Percentiles rank a stretch among this genome's conserved stretches.
Conservation (phyloP, 2,113 vertebrate genomes). For the Oryzias melastigma region DNA sequence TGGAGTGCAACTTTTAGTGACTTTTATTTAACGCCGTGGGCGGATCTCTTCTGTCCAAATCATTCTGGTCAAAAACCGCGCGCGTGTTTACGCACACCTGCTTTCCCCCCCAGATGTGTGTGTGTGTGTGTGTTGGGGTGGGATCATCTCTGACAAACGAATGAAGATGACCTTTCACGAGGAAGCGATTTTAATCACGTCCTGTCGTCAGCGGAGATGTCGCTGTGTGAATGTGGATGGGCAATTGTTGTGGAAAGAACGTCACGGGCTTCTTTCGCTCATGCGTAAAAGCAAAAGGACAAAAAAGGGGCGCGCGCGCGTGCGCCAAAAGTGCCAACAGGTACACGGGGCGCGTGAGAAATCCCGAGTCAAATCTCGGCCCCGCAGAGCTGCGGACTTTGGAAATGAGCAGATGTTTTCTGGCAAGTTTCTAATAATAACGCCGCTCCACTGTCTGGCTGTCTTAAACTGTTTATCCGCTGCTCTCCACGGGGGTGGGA, state of each 20-base stretch:
- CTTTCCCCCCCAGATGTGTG: background rate
- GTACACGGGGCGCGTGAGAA: constrained; percentile 22
- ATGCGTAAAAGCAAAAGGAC: constrained; percentile 9
- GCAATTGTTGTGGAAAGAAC: constrained; percentile 53
- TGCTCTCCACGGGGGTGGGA: constrained; percentile 33
- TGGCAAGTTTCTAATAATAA: constrained; percentile 16
- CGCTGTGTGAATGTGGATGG: constrained; percentile 50
- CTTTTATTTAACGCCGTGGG: background rate
- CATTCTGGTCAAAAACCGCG: constrained; percentile 20
- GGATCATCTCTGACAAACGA: constrained; percentile 49
- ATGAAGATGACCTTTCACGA: constrained; percentile 68
- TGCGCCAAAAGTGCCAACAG: constrained; percentile 16
- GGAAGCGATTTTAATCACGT: constrained; percentile 66
- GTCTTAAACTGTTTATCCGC: constrained; percentile 51
- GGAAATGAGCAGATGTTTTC: constrained; percentile 50
- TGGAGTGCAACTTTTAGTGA: too few species aligned
- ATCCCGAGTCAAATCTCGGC: constrained; percentile 21
- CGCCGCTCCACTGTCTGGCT: constrained; percentile 38
- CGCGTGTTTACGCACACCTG: constrained; percentile 8
- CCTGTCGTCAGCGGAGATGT: constrained; percentile 59
- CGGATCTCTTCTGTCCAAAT: constrained; percentile 32
- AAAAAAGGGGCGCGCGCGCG: background rate
- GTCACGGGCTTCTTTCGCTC: constrained; percentile 34
- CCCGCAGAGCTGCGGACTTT: constrained; percentile 21
- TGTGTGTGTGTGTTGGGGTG: constrained; percentile 5